These are phyloP conservation scores for Mesorhabditis belari DNA, from an alignment of 2,888 invertebrate genomes.

Conservation along the genomic window DNA sequence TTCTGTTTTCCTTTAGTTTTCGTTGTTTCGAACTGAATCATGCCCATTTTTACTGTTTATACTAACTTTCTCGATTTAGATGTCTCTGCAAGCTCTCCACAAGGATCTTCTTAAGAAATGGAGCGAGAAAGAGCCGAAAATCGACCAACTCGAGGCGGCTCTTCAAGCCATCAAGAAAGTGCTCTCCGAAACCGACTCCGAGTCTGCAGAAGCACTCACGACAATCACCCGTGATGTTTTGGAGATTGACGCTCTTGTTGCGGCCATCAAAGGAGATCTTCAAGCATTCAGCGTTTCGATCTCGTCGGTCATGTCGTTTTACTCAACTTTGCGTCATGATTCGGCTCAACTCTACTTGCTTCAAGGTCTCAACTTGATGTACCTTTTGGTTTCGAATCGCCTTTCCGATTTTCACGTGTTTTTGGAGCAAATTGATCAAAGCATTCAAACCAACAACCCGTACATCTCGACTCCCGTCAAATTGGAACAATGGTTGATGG, in stretches of 20 bases:
- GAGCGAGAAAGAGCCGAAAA: conserved; percentile 27
- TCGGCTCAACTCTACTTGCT: conserved; percentile 89
- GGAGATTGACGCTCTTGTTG: conserved; percentile 93
- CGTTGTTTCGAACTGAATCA: no score
- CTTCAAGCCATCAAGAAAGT: conserved; percentile 16
- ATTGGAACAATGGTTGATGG: conserved; percentile 96
- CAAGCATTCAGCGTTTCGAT: conserved; percentile 92
- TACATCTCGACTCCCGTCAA: conserved; percentile 90
- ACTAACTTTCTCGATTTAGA: no score
- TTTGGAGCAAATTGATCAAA: conserved; percentile 80
- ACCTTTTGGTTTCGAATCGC: conserved; percentile 77
- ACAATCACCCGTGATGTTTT: conserved; percentile 68
- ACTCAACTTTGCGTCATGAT: conserved; percentile 78
- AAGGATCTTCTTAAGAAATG: conserved; percentile 35
- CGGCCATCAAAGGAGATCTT: conserved; percentile 83
- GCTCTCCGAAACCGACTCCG: neutral
- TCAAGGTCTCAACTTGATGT: conserved; percentile 84
- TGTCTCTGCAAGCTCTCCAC: conserved; percentile 15
- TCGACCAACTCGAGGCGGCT: conserved; percentile 18
- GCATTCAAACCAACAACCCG: conserved; percentile 82
- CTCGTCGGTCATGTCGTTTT: conserved; percentile 68
- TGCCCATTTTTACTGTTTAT: no score
- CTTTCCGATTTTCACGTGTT: conserved; percentile 93
- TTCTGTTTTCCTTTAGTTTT: no score
- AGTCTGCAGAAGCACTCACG: neutral